A percentile compares a stretch with the other conserved stretches of the same genome.
phyloP scores from a whole-genome alignment of 2,113 vertebrate species.

The Gallinago undulata region DNA sequence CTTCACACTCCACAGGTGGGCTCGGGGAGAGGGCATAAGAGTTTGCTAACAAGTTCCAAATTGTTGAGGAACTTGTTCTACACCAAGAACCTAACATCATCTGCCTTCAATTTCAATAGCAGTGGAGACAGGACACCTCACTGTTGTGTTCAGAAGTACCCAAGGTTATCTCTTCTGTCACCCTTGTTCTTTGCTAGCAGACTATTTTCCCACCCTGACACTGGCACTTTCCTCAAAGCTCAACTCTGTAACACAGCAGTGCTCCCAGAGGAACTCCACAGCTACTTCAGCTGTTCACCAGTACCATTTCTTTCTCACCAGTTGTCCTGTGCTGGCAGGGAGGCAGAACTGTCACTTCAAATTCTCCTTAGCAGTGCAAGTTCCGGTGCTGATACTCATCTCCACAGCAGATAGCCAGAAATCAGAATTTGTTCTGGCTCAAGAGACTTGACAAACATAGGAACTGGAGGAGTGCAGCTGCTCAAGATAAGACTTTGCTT shows the following conservation, averaged over 20 bases:
- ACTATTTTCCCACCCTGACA: not conserved
- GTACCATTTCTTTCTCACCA: not conserved
- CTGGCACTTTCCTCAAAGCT: not conserved
- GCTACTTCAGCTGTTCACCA: conserved; percentile 44
- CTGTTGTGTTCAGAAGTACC: not conserved
- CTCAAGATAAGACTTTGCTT: not conserved
- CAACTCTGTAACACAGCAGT: not conserved
- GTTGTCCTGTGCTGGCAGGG: not conserved
- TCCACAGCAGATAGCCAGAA: not conserved
- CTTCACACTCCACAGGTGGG: not conserved
- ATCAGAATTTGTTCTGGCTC: not conserved
- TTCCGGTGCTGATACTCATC: not conserved
- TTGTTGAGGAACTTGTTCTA: not conserved
- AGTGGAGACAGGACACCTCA: not conserved
- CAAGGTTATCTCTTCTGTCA: not conserved
- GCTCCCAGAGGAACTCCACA: not conserved
- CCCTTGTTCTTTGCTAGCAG: not conserved
- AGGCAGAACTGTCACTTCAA: not conserved
- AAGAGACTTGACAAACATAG: not conserved
- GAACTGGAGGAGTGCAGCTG: not conserved
- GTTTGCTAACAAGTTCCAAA: not conserved
- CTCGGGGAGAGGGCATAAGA: not conserved
- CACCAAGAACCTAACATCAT: not conserved
- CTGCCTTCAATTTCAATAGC: not conserved
- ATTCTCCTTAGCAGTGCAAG: not conserved